These are phyloP conservation scores for Microhierax caerulescens DNA, from an alignment of 2,797 vertebrate species.

Conservation along the genomic window DNA sequence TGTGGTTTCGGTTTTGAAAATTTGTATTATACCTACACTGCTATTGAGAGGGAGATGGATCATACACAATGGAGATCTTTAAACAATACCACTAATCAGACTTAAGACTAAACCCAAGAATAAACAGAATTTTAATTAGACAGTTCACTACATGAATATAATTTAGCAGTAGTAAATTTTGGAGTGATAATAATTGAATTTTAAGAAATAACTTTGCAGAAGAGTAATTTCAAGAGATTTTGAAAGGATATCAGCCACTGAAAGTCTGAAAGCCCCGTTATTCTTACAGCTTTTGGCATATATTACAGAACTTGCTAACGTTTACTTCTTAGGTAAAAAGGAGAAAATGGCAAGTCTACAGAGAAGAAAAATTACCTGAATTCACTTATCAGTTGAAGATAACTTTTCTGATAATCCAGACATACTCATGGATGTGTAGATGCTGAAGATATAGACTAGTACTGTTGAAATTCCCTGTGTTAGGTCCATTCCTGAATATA, in stretches of 20 bases:
- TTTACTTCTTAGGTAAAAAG: not conserved
- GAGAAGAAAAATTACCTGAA: not conserved
- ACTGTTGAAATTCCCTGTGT: not conserved
- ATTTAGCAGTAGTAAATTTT: not conserved
- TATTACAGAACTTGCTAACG: not conserved
- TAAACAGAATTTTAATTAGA: not conserved
- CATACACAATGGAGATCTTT: not conserved
- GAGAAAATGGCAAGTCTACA: not conserved
- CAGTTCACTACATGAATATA: not conserved
- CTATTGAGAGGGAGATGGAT: not conserved
- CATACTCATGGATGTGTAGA: not conserved
- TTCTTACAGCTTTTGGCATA: not conserved
- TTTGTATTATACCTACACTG: not conserved
- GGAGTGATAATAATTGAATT: not conserved
- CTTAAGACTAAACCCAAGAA: not conserved
- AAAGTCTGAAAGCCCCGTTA: not conserved
- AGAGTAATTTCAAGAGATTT: not conserved
- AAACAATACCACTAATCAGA: not conserved
- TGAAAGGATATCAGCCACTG: not conserved
- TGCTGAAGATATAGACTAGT: accelerated
- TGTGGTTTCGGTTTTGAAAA: not conserved
- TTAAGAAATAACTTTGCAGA: not conserved
- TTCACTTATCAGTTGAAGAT: not conserved
- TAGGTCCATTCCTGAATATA: not conserved
- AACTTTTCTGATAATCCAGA: not conserved